Percentiles rank a stretch among this genome's conserved stretches.
Evolutionary conservation across 2,888 invertebrate species (phyloP).

Genomic region (Zygothrica quintamaculata): DNA sequence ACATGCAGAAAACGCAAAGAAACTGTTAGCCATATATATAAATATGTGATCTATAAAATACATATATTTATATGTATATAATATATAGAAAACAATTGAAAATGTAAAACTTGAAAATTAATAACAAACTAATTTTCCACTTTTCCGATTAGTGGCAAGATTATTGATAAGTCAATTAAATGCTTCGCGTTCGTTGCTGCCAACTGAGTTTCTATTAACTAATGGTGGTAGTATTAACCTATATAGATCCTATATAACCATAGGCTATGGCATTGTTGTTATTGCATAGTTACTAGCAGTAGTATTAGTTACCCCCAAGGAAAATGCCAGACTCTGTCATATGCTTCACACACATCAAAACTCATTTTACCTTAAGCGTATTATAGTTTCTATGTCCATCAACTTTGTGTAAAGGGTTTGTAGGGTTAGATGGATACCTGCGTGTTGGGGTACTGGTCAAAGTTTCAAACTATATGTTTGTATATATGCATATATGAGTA

Average conservation of each 20-base stretch:
- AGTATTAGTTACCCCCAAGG: conserved; percentile 28
- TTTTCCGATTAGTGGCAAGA: no score
- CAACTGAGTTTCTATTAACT: no score
- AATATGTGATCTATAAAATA: no score
- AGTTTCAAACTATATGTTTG: conserved; percentile 44
- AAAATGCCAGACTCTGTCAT: conserved; percentile 37
- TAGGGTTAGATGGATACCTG: conserved; percentile 11
- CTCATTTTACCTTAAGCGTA: conserved; percentile 77
- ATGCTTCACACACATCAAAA: conserved; percentile 58
- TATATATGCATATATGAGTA: conserved; percentile 8
- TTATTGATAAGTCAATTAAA: no score
- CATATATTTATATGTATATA: no score
- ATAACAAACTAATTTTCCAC: no score
- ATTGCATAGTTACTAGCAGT: conserved; percentile 4
- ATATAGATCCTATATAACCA: conserved; percentile 48
- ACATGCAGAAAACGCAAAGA: conserved; percentile 9
- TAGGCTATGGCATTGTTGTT: conserved; percentile 56
- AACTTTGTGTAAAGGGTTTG: conserved; percentile 54
- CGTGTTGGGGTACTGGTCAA: conserved; percentile 55
- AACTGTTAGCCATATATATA: conserved; percentile 20
- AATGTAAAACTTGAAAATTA: no score
- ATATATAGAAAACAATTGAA: no score
- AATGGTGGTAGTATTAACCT: no score
- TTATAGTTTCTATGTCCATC: conserved; percentile 72
- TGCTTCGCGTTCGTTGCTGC: no score